Conservation (phyloP, 2,888 invertebrate genomes). For the Caradrina kadenii region DNA sequence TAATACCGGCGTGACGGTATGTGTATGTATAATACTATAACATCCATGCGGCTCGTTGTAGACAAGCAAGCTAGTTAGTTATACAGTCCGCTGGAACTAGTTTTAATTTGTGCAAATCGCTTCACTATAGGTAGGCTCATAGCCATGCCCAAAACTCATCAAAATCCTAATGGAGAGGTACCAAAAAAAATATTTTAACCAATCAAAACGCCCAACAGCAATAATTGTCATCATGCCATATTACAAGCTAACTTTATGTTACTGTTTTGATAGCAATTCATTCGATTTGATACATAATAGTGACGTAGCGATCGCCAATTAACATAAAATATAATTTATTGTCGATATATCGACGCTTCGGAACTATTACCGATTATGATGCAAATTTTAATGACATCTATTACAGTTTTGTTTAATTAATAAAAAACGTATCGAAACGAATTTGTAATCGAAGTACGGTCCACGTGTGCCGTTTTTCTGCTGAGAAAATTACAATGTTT, state of each 20-base stretch:
- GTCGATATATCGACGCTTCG: conserved; percentile 49
- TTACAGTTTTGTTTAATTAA: conserved; percentile 60
- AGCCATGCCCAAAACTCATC: not conserved
- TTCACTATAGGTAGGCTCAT: not conserved
- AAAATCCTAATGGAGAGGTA: conserved; percentile 10
- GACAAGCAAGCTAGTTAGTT: not conserved
- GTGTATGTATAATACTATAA: too few species aligned
- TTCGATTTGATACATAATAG: conserved; percentile 53
- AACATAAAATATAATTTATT: conserved; percentile 63
- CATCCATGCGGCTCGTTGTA: too few species aligned
- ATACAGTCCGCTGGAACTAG: not conserved
- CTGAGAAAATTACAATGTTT: conserved; percentile 12
- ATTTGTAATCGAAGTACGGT: conserved; percentile 25
- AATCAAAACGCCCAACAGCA: conserved; percentile 23
- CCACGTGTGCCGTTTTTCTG: conserved; percentile 1
- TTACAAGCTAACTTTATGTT: conserved; percentile 41
- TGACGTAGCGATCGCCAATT: conserved; percentile 56
- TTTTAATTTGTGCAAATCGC: not conserved
- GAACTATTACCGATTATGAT: conserved; percentile 58
- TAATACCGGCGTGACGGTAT: too few species aligned
- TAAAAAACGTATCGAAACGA: conserved; percentile 51
- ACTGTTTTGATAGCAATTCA: conserved; percentile 54
- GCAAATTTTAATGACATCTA: conserved; percentile 56
- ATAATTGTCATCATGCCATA: conserved; percentile 42
- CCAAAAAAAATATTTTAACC: conserved; percentile 29